A percentile compares a stretch with the other conserved stretches of the same genome.
phyloP scores from a whole-genome alignment of 2,888 invertebrate species.

The Drosophila barbarae region DNA sequence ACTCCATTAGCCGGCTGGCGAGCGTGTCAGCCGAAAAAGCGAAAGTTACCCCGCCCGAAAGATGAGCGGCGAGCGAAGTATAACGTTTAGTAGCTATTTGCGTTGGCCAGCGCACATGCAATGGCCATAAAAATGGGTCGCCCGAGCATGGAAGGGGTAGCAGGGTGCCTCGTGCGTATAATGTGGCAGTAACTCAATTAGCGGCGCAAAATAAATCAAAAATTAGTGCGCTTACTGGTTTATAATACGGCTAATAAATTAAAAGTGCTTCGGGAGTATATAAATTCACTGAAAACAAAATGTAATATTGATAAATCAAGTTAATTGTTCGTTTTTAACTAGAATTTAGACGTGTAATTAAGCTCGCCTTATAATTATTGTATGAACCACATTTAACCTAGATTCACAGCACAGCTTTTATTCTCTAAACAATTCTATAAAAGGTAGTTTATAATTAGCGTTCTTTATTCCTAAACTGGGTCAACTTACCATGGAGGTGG shows the following conservation, averaged over 20 bases:
- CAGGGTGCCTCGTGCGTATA: constrained; percentile 19
- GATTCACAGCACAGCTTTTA: background rate
- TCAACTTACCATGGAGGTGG: background rate
- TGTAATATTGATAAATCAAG: background rate
- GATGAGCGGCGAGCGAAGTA: constrained; percentile 20
- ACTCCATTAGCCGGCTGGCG: constrained; percentile 49
- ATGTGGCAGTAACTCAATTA: constrained; percentile 16
- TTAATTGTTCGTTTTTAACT: background rate
- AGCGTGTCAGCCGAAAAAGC: constrained; percentile 54
- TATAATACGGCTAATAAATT: background rate
- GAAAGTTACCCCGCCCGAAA: constrained; percentile 56
- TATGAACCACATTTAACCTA: background rate
- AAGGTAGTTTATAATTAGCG: background rate
- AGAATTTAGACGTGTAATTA: background rate
- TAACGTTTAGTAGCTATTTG: constrained; percentile 48
- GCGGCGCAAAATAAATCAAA: constrained; percentile 10
- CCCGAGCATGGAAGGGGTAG: constrained; percentile 32
- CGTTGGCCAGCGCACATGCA: constrained; percentile 28
- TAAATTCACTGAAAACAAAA: background rate
- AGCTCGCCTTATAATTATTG: background rate
- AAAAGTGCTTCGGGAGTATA: background rate
- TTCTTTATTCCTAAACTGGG: background rate
- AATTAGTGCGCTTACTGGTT: constrained; percentile 1
- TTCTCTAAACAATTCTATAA: background rate
- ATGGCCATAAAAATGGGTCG: constrained; percentile 49